A percentile compares a stretch with the other conserved stretches of the same genome.
phyloP scores from a whole-genome alignment of 1,140 invertebrate genomes.

The Pentalonia nigronervosa region DNA sequence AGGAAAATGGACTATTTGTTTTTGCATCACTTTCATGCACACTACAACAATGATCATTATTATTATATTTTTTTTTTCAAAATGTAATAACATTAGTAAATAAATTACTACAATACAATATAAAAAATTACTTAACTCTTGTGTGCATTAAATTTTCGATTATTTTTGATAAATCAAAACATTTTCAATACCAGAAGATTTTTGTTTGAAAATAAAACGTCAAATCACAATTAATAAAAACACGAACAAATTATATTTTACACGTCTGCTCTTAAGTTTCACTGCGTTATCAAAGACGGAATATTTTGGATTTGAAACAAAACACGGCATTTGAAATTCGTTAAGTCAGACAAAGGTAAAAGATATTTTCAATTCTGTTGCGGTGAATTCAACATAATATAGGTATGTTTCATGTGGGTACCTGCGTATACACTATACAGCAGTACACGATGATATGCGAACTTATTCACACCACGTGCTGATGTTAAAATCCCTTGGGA shows the following conservation, averaged over 20 bases:
- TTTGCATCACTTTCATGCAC: not conserved
- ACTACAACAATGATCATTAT: not conserved
- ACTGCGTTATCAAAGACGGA: not conserved
- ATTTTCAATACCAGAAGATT: too few relatives aligned
- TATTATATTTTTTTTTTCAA: not conserved
- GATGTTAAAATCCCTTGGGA: not conserved
- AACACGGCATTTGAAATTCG: not conserved
- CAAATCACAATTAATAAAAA: not conserved
- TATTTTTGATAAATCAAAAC: not conserved
- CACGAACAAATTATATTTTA: not conserved
- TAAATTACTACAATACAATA: not conserved
- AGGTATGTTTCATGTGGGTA: not conserved
- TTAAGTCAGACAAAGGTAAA: not conserved
- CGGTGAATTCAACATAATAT: not conserved
- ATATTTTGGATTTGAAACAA: too few relatives aligned
- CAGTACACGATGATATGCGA: not conserved
- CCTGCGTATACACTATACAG: not conserved
- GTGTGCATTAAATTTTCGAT: not conserved
- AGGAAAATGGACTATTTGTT: not conserved
- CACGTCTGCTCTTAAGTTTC: not conserved
- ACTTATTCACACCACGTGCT: conserved; percentile 22
- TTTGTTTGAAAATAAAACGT: too few relatives aligned
- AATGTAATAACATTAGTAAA: not conserved
- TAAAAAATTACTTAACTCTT: not conserved
- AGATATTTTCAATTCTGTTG: not conserved